Percentiles rank a stretch among this genome's conserved stretches.
phyloP scores from a whole-genome alignment of 2,797 vertebrate genomes.

The Falco columbarius region DNA sequence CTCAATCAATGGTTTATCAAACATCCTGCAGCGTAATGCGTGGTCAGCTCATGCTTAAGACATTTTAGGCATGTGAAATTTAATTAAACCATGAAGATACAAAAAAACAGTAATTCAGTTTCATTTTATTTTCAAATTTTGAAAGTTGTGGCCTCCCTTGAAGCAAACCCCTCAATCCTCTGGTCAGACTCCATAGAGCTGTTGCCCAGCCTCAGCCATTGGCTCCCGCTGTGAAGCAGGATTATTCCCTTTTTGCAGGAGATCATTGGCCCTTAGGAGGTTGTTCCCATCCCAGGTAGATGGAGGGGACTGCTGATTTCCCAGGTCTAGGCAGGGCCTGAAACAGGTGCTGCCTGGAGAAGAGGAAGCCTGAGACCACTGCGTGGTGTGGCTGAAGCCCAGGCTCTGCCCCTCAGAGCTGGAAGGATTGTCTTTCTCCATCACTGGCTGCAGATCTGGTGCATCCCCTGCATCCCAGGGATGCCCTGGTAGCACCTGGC shows the following conservation, averaged over 20 bases:
- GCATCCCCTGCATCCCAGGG: background rate
- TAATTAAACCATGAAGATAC: background rate
- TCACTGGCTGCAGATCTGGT: background rate
- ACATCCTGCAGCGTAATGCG: background rate
- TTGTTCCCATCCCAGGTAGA: background rate
- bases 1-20: background rate
- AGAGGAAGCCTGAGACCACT: background rate
- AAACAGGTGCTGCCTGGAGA: background rate
- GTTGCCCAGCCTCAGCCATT: background rate
- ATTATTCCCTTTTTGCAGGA: background rate
- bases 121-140: background rate
- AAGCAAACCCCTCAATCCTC: background rate
- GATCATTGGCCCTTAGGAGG: background rate
- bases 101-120: conserved; percentile 17
- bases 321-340: background rate
- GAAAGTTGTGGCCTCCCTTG: background rate
- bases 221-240: background rate
- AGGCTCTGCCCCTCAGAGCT: background rate
- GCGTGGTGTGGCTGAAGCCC: background rate
- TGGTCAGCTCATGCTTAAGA: background rate
- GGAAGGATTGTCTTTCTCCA: background rate
- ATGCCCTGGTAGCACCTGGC: background rate
- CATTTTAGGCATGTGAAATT: background rate
- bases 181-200: background rate
- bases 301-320: background rate